phyloP scores from a whole-genome alignment of 2,797 vertebrate genomes.

The Rousettus madagascariensis region DNA sequence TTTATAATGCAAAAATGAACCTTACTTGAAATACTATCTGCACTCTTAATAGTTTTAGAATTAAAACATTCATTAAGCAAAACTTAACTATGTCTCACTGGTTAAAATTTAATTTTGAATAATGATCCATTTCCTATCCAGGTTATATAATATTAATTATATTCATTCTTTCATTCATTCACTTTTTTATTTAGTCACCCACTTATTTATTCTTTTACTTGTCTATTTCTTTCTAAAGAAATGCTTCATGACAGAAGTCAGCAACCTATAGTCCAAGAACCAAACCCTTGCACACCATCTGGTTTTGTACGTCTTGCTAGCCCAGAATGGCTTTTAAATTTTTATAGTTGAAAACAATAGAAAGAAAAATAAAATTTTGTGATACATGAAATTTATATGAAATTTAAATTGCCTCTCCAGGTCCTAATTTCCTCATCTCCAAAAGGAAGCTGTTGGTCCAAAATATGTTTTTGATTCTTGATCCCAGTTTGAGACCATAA shows the following conservation, averaged over 20 bases:
- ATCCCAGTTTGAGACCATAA: not conserved
- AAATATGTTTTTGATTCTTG: not conserved
- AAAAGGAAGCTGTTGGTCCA: not conserved
- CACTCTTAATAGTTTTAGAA: conserved; percentile 33
- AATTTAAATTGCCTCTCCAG: not conserved
- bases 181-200: conserved; percentile 2
- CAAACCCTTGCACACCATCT: not conserved
- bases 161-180: not conserved
- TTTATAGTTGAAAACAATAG: not conserved
- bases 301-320: not conserved
- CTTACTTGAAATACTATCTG: conserved; percentile 11
- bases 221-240: conserved; percentile 19
- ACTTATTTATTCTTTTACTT: not conserved
- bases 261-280: not conserved
- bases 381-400: not conserved
- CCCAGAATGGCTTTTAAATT: not conserved
- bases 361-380: not conserved
- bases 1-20: conserved; percentile 45
- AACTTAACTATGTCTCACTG: conserved; percentile 46
- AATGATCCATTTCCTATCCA: conserved; percentile 52
- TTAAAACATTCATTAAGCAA: conserved; percentile 70
- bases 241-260: not conserved
- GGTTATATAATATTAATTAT: conserved; percentile 51
- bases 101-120: conserved; percentile 72
- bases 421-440: not conserved